Percentiles rank a stretch among this genome's conserved stretches.
These are phyloP conservation scores for Odontamblyopus lacepedii DNA, from an alignment of 2,797 vertebrate species.

Conservation along the genomic window DNA sequence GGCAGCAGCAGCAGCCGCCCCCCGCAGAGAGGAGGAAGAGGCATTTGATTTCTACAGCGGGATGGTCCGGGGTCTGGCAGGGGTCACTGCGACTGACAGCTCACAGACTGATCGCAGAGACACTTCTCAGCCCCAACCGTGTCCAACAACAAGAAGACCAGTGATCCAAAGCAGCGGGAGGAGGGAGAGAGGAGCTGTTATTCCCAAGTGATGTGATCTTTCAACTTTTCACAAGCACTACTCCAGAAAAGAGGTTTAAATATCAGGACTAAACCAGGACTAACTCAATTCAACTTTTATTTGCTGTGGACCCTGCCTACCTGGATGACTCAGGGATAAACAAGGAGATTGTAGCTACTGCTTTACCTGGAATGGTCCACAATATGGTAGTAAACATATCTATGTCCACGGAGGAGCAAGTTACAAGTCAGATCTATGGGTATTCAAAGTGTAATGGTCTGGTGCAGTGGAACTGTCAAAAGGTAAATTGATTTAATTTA, in stretches of 20 bases:
- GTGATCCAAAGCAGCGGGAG: slow-evolving; percentile 61
- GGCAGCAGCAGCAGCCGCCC: slow-evolving; percentile 53
- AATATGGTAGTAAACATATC: no score
- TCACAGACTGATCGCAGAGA: slow-evolving; percentile 70
- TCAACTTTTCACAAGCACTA: not conserved
- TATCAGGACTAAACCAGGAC: not conserved
- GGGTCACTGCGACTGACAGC: slow-evolving; percentile 65
- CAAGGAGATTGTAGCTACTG: no score
- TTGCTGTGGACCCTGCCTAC: no score
- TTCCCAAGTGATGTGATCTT: slow-evolving; percentile 18
- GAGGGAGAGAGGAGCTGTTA: slow-evolving; percentile 38
- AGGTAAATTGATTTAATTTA: no score
- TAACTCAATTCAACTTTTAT: not conserved
- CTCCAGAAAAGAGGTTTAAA: not conserved
- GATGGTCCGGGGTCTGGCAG: slow-evolving; percentile 42
- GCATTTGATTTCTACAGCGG: slow-evolving; percentile 59
- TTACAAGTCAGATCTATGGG: no score
- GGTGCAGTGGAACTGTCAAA: no score
- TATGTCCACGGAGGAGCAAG: no score
- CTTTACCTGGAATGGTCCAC: no score
- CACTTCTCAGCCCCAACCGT: slow-evolving; percentile 62
- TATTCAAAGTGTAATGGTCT: no score
- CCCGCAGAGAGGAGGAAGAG: slow-evolving; percentile 44
- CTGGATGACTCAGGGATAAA: no score
- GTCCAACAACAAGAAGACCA: slow-evolving; percentile 64